Conservation (phyloP, 1,140 invertebrate species). For the Lepidurus packardi region DNA sequence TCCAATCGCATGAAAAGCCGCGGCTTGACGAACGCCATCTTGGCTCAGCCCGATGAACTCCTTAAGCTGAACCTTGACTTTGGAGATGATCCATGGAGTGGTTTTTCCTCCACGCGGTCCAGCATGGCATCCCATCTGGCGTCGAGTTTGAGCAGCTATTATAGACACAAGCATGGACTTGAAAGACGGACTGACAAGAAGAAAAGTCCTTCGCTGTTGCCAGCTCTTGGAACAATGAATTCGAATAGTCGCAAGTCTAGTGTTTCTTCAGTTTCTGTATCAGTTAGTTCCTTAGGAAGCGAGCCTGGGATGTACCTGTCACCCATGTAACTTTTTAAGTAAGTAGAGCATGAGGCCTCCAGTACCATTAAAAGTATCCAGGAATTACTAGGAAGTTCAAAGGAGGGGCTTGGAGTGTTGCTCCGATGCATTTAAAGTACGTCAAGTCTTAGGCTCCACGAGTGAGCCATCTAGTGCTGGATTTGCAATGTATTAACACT, state of each 20-base stretch:
- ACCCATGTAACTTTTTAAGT: not conserved
- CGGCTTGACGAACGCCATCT: not conserved
- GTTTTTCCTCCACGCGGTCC: not conserved
- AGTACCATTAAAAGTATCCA: not conserved
- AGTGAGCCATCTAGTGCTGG: too few relatives aligned
- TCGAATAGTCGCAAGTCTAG: not conserved
- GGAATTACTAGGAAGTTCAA: not conserved
- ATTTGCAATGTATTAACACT: too few relatives aligned
- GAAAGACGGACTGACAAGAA: not conserved
- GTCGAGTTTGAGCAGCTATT: not conserved
- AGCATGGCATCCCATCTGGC: conserved; percentile 3
- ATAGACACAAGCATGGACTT: not conserved
- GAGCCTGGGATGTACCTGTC: not conserved
- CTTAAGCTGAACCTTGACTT: not conserved
- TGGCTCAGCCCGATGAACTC: not conserved
- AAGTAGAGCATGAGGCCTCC: not conserved
- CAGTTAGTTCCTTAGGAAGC: not conserved
- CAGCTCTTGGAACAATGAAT: not conserved
- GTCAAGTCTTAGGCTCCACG: too few relatives aligned
- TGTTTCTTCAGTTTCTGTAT: not conserved
- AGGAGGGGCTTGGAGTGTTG: too few relatives aligned
- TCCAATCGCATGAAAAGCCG: conserved; percentile 24
- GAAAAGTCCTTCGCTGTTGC: not conserved
- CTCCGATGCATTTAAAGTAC: too few relatives aligned
- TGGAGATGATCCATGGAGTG: not conserved